Evolutionary conservation across 2,797 vertebrate species (phyloP).

Genomic region (Jordanella pulchra): DNA sequence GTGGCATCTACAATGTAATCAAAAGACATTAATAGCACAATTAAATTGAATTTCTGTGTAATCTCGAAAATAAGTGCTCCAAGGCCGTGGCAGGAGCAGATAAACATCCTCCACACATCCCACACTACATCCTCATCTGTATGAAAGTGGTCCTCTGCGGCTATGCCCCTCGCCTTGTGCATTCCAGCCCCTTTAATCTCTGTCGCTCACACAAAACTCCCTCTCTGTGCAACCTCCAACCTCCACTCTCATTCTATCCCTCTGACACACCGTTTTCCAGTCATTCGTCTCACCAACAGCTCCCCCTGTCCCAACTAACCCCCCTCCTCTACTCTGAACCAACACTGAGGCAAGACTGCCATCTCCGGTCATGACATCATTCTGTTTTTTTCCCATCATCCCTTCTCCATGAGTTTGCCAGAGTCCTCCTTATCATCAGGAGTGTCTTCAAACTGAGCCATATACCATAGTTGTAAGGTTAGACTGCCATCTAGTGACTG

Average conservation of each 20-base stretch:
- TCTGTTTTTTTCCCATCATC: constrained; percentile 24
- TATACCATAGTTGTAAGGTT: constrained; percentile 42
- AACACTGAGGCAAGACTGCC: constrained; percentile 64
- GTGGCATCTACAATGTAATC: constrained; percentile 61
- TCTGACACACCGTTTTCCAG: constrained; percentile 35
- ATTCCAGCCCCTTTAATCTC: constrained; percentile 66
- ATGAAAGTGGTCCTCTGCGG: constrained; percentile 40
- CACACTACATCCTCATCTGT: constrained; percentile 45
- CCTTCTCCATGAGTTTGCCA: constrained; percentile 31
- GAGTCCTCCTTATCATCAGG: constrained; percentile 48
- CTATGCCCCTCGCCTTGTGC: constrained; percentile 46
- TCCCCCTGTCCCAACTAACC: background rate
- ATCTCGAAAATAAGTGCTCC: constrained; percentile 52
- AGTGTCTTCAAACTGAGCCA: constrained; percentile 54
- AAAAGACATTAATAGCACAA: constrained; percentile 68
- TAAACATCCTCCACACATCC: constrained; percentile 37
- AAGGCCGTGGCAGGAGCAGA: constrained; percentile 32
- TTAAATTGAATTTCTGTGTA: constrained; percentile 66
- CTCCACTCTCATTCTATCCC: constrained; percentile 58
- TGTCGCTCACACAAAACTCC: constrained; percentile 61
- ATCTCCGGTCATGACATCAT: constrained; percentile 55
- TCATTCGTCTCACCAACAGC: constrained; percentile 19
- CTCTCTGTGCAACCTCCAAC: constrained; percentile 70
- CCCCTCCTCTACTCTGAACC: constrained; percentile 5
- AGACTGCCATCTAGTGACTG: constrained; percentile 73